phyloP scores from a whole-genome alignment of 2,888 invertebrate species.

The Epistrophe eligans region DNA sequence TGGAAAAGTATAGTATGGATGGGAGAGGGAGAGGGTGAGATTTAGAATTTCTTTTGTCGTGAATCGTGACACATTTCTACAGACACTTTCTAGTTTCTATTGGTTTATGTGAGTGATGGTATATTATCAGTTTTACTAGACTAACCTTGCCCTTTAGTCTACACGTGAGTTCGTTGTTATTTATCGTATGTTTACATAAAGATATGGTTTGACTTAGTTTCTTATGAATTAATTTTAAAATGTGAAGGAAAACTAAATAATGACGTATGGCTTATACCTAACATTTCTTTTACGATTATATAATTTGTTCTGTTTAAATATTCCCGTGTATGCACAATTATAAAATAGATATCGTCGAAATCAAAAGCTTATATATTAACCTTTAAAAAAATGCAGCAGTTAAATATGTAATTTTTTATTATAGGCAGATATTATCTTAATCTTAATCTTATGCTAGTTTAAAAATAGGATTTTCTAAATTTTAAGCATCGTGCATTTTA shows the following conservation, averaged over 20 bases:
- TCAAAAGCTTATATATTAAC: too few relatives aligned
- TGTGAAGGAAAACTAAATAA: not conserved
- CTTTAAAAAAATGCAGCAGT: too few relatives aligned
- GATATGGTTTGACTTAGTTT: not conserved
- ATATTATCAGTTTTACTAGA: slow-evolving; percentile 14
- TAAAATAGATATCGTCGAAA: too few relatives aligned
- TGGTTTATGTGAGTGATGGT: not conserved
- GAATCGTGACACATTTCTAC: slow-evolving; percentile 34
- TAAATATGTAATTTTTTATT: too few relatives aligned
- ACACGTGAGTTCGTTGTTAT: not conserved
- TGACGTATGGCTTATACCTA: slow-evolving; percentile 14
- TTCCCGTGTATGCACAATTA: too few relatives aligned
- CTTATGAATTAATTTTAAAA: too few relatives aligned
- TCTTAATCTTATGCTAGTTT: too few relatives aligned
- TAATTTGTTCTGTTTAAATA: too few relatives aligned
- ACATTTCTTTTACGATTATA: not conserved
- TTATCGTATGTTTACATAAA: not conserved
- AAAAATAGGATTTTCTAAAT: too few relatives aligned
- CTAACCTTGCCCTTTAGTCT: slow-evolving; percentile 10
- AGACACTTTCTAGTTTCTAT: slow-evolving; percentile 50
- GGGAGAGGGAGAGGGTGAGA: not conserved
- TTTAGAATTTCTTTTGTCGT: not conserved
- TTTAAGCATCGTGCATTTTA: too few relatives aligned
- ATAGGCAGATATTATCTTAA: too few relatives aligned
- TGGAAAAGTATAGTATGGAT: not conserved